A percentile compares a stretch with the other conserved stretches of the same genome.
Conservation (phyloP, 2,888 invertebrate species). For the Mayetiola destructor region DNA sequence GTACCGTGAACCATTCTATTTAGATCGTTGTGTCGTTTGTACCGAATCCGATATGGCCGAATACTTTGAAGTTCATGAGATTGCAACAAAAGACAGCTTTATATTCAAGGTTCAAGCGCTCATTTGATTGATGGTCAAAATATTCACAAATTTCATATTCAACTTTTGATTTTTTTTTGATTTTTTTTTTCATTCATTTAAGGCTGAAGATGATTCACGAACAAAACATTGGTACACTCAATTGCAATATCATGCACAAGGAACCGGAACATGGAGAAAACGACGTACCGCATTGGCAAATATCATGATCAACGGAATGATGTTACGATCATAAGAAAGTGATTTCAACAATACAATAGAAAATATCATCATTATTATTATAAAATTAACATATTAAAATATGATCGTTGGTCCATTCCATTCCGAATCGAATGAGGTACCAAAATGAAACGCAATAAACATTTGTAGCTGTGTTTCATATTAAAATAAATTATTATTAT, state of each 20-base stretch:
- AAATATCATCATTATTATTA: no score
- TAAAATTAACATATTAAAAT: no score
- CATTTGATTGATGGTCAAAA: conserved; percentile 44
- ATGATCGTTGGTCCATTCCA: no score
- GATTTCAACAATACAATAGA: no score
- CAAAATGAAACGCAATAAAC: no score
- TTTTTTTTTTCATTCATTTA: not conserved
- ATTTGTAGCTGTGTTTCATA: no score
- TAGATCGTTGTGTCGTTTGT: conserved; percentile 78
- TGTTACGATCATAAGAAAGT: conserved; percentile 29
- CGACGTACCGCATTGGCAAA: conserved; percentile 88
- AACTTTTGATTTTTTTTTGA: conserved; percentile 63
- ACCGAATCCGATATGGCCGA: conserved; percentile 84
- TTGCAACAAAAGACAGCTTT: conserved; percentile 82
- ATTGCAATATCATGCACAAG: conserved; percentile 79
- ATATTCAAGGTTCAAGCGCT: conserved; percentile 66
- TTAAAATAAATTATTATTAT: no score
- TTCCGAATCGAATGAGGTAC: no score
- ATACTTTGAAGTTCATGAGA: conserved; percentile 89
- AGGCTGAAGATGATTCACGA: conserved; percentile 79
- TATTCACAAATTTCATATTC: conserved; percentile 80
- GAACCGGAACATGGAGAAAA: conserved; percentile 84
- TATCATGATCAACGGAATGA: conserved; percentile 87
- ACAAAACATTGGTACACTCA: conserved; percentile 83
- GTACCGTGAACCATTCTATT: conserved; percentile 75